phyloP scores from a whole-genome alignment of 2,888 invertebrate genomes.

The Latrodectus hesperus region DNA sequence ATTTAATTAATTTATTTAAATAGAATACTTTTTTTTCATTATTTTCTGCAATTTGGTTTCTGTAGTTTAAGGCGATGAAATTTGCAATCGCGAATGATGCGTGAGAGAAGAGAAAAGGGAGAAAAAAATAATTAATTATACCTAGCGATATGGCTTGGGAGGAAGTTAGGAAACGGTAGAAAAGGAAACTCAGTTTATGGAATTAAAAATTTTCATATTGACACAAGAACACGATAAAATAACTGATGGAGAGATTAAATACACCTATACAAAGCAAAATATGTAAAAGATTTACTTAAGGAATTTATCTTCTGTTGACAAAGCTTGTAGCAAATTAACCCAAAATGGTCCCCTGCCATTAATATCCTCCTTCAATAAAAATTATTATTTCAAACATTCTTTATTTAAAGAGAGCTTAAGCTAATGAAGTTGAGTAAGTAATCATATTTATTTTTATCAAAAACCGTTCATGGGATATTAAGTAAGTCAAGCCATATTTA shows the following conservation, averaged over 20 bases:
- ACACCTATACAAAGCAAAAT: constrained; percentile 19
- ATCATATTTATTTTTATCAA: too few relatives aligned
- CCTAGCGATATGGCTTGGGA: too few relatives aligned
- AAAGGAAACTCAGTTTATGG: neutral
- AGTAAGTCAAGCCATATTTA: too few relatives aligned
- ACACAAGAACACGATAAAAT: constrained; percentile 27
- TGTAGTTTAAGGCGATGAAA: too few relatives aligned
- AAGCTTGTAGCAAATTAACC: constrained; percentile 41
- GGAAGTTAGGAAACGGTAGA: too few relatives aligned
- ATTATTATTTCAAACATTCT: constrained; percentile 33
- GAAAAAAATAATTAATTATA: too few relatives aligned
- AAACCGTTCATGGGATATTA: too few relatives aligned
- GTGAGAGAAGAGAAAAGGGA: too few relatives aligned
- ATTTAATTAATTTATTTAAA: too few relatives aligned
- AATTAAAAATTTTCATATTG: constrained; percentile 20
- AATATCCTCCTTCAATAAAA: constrained; percentile 15
- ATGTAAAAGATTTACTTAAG: constrained; percentile 18
- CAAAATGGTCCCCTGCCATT: constrained; percentile 38
- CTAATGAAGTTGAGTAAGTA: neutral
- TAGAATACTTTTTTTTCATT: too few relatives aligned
- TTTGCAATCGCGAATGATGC: too few relatives aligned
- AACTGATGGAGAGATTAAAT: constrained; percentile 43
- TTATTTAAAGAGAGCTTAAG: constrained; percentile 31
- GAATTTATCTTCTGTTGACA: constrained; percentile 17
- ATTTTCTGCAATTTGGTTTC: too few relatives aligned